phyloP scores from a whole-genome alignment of 2,113 vertebrate genomes.

The Dolichotis patagonum region DNA sequence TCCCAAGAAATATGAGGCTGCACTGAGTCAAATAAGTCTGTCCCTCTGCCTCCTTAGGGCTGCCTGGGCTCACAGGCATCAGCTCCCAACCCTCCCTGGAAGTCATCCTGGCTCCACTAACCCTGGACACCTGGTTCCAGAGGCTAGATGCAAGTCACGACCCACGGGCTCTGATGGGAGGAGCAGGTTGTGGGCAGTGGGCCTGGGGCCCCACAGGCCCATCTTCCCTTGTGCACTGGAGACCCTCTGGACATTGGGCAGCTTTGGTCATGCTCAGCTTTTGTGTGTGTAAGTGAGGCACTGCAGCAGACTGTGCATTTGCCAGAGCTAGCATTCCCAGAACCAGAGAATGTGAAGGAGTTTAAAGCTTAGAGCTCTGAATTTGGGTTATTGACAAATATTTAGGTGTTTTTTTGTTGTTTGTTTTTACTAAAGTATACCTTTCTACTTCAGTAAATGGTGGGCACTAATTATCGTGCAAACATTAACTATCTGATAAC shows the following conservation, averaged over 20 bases:
- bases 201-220: background rate
- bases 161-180: background rate
- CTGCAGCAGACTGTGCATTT: background rate
- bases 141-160: background rate
- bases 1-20: background rate
- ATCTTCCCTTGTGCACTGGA: background rate
- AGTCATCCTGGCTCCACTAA: background rate
- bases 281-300: background rate
- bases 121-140: background rate
- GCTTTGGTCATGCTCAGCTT: background rate
- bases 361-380: background rate
- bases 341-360: background rate
- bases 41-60: background rate
- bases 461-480: rapidly evolving
- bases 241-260: background rate
- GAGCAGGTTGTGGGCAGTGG: background rate
- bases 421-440: background rate
- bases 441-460: background rate
- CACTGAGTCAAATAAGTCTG: background rate
- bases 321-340: background rate
- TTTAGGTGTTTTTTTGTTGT: background rate
- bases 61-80: background rate
- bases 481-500: background rate
- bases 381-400: background rate
- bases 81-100: background rate